Evolutionary conservation across 2,113 vertebrate genomes (phyloP), one percentile per base, ranked within the genome.

Genomic region (Sitta europaea): DNA sequence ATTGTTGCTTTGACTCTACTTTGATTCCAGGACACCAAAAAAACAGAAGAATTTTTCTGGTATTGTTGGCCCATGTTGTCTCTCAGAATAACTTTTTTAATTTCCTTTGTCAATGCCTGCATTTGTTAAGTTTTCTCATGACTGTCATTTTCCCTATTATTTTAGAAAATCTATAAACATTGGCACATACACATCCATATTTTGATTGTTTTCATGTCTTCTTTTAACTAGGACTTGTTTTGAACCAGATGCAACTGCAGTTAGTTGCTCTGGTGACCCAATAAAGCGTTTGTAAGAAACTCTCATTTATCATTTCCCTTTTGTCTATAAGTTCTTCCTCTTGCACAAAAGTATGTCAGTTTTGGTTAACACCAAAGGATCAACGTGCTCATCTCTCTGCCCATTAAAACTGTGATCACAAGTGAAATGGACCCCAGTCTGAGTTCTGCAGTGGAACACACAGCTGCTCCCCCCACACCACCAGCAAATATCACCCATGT

Each of bases 401-500:
- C 54, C 35, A 33, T 53, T 83, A 31, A 42, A 91, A 42, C 25
- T 23, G 21, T 17, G 14, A 29, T 47, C 8, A 19, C 57, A 68
- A 45, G 8, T 78, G 40, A 28, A 51, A 71, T 21, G 0, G 8
- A 23, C 8, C 4, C 36, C 22, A 19, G 24, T 15, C 42, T 24
- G 19, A 36, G 14, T 28, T 75, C 36, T 77, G 27, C 31, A 50
- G 2, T 2, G 48, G 61, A 50, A 63, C 43, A 55, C 1, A 1
- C 13, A 65, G 33, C 23, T 6, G 1, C 19, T 54, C 35, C 51
- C 27, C 36, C 25, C 36, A 11, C 28, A 40, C 15, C 25, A 59
- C 13, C 45, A 13, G 16, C 18, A 58, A 31, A 21, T 4, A 63
- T 21, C 5, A 8, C 17, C 14, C 47, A n/a, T 0, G 0, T 1